Base-by-base conservation (phyloP, 37 sponge, comb jelly and placozoan genomes). In the Spongilla lacustris region DNA sequence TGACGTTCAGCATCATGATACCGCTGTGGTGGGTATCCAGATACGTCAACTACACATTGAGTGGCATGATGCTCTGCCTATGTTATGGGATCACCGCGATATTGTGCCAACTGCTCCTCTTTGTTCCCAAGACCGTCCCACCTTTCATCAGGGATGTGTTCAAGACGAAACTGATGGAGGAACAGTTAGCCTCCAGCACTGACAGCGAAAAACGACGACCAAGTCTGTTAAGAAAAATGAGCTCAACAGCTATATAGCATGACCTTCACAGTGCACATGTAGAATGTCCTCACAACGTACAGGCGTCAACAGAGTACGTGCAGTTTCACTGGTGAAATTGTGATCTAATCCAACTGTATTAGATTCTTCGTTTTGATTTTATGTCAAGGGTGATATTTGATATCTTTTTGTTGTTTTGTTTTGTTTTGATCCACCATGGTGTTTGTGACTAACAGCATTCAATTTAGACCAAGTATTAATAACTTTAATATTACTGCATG, bases 61-160 rank as follows among this genome's bases (percentile, higher is more conserved):
- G 28, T 2, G n/a, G 28, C 24, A 9, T 77, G 9, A 78, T 32
- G 23, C 32, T 78, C 24, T 78, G 69, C 32, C 14, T 85, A 2
- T 69, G 36, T 48, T 85, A 69, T 49, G 78, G 69, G 19, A 17
- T 25, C 23, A 32, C 67, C 33, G 80, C 67, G 1, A 14, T 73
- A 0, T 66, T 80, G 8, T 80, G 80, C 27, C 80, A 80, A 36
- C 66, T 80, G 23, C 36, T 86, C 0, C 80, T 86, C 25, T 86
- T 86, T 58, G 67, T 73, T 29, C 87, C 73, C 23, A 80, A 80
- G n/a, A 36, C 80, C 10, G 13, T 46, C 27, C 71, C 80, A 31
- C 87, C 29, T 19, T 85, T 32, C 58, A 58, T 58, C 58, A 58
- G 58, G 21, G 58, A 58, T 17, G 58, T 58, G 58, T 33, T 33